Percentiles rank a stretch among this genome's conserved stretches.
Conservation (phyloP, 2,888 invertebrate species). For the Lithosia quadra region DNA sequence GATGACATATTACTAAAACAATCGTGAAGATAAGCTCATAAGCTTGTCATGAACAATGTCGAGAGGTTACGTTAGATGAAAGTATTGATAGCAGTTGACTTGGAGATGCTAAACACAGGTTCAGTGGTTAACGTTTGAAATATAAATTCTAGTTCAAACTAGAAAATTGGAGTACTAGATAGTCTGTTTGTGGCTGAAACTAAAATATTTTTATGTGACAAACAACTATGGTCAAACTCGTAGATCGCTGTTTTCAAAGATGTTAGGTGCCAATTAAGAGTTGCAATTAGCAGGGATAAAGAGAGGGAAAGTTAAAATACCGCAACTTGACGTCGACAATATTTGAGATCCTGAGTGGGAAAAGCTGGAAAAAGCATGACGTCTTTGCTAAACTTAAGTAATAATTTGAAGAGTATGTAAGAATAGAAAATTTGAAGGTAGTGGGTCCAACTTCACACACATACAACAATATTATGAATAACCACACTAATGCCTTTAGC, state of each 20-base stretch:
- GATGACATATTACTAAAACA: slow-evolving; percentile 42
- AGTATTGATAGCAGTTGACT: slow-evolving; percentile 55
- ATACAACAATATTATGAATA: no score
- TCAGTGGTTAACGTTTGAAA: slow-evolving; percentile 22
- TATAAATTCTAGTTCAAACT: background rate
- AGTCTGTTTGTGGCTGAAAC: background rate
- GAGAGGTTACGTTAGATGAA: slow-evolving; percentile 62
- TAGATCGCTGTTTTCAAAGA: background rate
- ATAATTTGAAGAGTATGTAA: no score
- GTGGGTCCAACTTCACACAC: no score
- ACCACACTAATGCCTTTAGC: no score
- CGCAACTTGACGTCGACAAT: no score
- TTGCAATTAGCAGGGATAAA: no score
- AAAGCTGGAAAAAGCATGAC: no score
- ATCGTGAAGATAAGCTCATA: slow-evolving; percentile 47
- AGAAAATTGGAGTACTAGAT: background rate
- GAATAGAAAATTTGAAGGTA: no score
- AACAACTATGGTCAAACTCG: background rate
- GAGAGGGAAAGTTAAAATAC: no score
- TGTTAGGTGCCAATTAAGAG: background rate
- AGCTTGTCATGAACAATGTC: slow-evolving; percentile 40
- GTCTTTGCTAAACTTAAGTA: no score
- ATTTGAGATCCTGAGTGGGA: no score
- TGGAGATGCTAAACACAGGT: slow-evolving; percentile 40
- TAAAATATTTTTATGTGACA: background rate